These are phyloP conservation scores for Mythimna impura DNA, from an alignment of 2,888 invertebrate genomes.

Conservation along the genomic window DNA sequence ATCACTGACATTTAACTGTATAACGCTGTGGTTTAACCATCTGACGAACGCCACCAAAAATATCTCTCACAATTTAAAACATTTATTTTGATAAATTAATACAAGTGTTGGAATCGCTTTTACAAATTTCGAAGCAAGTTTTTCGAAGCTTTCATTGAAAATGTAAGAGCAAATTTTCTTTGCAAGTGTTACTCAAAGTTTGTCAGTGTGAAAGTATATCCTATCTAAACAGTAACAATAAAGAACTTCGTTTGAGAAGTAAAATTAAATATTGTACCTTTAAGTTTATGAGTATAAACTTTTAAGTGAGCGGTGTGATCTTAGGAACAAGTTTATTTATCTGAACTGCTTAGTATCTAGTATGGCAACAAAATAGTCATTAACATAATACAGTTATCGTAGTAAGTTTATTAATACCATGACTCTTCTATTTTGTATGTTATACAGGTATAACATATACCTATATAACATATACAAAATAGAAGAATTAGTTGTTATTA, in stretches of 20 bases:
- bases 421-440: too few relatives aligned
- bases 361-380: too few relatives aligned
- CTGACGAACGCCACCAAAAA: slow-evolving; percentile 24
- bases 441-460: too few relatives aligned
- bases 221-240: slow-evolving; percentile 20
- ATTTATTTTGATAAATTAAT: slow-evolving; percentile 51
- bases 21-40: slow-evolving; percentile 33
- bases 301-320: not conserved
- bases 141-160: slow-evolving; percentile 48
- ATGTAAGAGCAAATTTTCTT: slow-evolving; percentile 49
- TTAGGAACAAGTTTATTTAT: not conserved
- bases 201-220: slow-evolving; percentile 4
- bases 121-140: slow-evolving; percentile 41
- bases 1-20: slow-evolving; percentile 17
- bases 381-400: too few relatives aligned
- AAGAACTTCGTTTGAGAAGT: slow-evolving; percentile 6
- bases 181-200: slow-evolving; percentile 41
- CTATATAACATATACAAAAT: too few relatives aligned
- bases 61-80: slow-evolving; percentile 7
- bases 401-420: too few relatives aligned
- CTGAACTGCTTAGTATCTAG: too few relatives aligned
- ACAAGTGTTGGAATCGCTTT: slow-evolving; percentile 40
- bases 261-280: not conserved
- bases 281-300: too few relatives aligned
- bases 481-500: too few relatives aligned